Evolutionary conservation across 2,797 vertebrate genomes (phyloP).

Genomic region (Xenentodon cancila): DNA sequence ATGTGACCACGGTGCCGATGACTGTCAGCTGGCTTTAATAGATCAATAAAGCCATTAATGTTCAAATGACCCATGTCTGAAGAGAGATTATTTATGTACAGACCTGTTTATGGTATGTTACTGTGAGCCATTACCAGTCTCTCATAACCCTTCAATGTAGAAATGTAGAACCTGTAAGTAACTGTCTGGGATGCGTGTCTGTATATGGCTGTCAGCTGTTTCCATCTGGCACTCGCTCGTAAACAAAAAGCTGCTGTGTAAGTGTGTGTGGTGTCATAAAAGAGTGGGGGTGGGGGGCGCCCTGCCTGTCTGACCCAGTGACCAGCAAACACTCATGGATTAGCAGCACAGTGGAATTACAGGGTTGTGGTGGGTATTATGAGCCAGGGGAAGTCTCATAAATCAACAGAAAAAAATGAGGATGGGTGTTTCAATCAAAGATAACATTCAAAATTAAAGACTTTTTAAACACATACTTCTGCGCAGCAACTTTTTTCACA

Average conservation of each 20-base stretch:
- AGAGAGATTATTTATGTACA: too few species aligned
- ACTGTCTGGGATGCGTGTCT: neutral
- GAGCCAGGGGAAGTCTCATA: neutral
- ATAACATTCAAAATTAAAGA: too few species aligned
- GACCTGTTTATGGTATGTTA: too few species aligned
- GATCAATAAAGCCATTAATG: too few species aligned
- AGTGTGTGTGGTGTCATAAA: neutral
- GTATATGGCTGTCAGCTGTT: slow-evolving; percentile 6
- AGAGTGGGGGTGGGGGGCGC: neutral
- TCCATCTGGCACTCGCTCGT: slow-evolving; percentile 6
- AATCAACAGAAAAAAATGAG: neutral
- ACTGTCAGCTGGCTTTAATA: too few species aligned
- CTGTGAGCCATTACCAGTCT: too few species aligned
- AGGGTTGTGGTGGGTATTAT: slow-evolving; percentile 13
- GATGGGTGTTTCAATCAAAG: neutral
- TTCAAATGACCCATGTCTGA: too few species aligned
- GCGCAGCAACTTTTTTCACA: too few species aligned
- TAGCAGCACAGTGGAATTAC: slow-evolving; percentile 39
- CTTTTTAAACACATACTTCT: too few species aligned
- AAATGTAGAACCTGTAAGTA: neutral
- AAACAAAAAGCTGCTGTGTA: slow-evolving; percentile 9
- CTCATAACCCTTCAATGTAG: too few species aligned
- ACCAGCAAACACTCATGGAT: slow-evolving; percentile 54
- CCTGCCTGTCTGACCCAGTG: slow-evolving; percentile 45
- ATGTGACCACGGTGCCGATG: too few species aligned